These are phyloP conservation scores for Drosophila biarmipes DNA, from an alignment of 1,140 invertebrate genomes.

Conservation along the genomic window DNA sequence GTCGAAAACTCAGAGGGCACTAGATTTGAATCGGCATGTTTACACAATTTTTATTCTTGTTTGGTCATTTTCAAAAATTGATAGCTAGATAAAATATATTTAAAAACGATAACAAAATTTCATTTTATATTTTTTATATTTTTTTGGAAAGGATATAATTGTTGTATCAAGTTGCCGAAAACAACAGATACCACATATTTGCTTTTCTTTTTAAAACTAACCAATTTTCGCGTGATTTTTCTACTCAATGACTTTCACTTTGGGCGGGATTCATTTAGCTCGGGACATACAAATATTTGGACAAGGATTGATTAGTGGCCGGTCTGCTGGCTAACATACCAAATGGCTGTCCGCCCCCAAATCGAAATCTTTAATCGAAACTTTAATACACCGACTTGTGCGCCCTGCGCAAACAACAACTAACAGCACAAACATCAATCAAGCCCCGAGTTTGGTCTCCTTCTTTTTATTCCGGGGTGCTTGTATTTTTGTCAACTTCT, in stretches of 20 bases:
- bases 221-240: constrained; percentile 1
- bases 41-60: neutral
- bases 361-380: constrained; percentile 74
- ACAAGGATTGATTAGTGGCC: constrained; percentile 51
- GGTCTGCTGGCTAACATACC: constrained; percentile 40
- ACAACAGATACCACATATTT: neutral
- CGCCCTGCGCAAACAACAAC: constrained; percentile 66
- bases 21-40: neutral
- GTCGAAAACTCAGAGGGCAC: neutral
- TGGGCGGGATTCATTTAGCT: constrained; percentile 20
- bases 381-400: constrained; percentile 57
- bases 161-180: no score
- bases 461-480: constrained; percentile 31
- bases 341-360: constrained; percentile 62
- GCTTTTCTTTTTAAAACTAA: neutral
- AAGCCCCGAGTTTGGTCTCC: constrained; percentile 58
- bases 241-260: constrained; percentile 68
- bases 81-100: neutral
- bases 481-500: constrained; percentile 61
- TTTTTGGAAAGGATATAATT: no score
- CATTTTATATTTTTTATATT: no score
- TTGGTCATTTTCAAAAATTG: neutral
- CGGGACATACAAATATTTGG: constrained; percentile 51
- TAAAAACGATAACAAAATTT: neutral
- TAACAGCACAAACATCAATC: constrained; percentile 81